A percentile compares a stretch with the other conserved stretches of the same genome.
These are phyloP conservation scores for Leucoraja erinaceus DNA, from an alignment of 2,113 vertebrate species.

Conservation along the genomic window DNA sequence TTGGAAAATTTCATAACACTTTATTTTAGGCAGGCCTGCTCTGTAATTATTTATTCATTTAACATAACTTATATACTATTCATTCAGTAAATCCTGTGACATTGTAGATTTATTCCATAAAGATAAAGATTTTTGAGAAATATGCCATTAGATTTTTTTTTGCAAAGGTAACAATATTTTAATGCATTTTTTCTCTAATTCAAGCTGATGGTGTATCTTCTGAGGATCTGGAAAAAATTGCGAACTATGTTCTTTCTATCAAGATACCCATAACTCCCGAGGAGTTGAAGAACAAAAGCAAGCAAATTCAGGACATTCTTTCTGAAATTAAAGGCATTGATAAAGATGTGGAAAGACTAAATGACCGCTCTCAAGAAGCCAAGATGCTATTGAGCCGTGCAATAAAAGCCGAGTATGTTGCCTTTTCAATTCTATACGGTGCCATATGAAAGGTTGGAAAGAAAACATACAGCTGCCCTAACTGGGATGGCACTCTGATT, in stretches of 20 bases:
- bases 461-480: conserved; percentile 53
- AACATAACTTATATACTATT: too few relatives aligned
- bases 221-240: conserved; percentile 72
- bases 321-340: conserved; percentile 49
- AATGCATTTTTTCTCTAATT: neutral
- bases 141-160: neutral
- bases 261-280: conserved; percentile 54
- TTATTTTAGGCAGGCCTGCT: neutral
- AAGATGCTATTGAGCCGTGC: conserved; percentile 56
- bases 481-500: conserved; percentile 56
- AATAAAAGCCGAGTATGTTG: conserved; percentile 56
- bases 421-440: neutral
- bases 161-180: neutral
- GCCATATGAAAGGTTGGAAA: conserved; percentile 10
- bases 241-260: conserved; percentile 61
- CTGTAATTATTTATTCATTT: neutral
- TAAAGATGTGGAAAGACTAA: conserved; percentile 48
- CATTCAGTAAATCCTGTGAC: neutral
- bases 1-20: neutral
- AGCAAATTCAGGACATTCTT: conserved; percentile 53
- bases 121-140: neutral
- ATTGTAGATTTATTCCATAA: neutral
- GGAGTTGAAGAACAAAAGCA: conserved; percentile 58
- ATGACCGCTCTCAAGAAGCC: conserved; percentile 45
- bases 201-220: conserved; percentile 64